Conservation (phyloP, 2,888 invertebrate genomes). For the Eueremaeus valkanovi region DNA sequence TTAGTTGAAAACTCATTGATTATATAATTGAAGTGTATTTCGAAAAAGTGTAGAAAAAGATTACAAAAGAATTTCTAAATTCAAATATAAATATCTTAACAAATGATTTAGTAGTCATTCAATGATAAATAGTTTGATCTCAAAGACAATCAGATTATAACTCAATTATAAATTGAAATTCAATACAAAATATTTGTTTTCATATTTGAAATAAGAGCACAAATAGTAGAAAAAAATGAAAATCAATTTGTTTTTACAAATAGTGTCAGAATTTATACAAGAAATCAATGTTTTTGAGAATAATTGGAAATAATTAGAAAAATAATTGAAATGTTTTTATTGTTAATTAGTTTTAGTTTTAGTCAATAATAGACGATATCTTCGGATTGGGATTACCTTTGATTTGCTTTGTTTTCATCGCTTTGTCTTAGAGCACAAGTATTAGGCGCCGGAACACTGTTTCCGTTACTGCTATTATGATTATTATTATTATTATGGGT, state of each 20-base stretch:
- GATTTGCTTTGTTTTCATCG: conserved; percentile 21
- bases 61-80: not conserved
- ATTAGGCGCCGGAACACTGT: not conserved
- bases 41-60: not conserved
- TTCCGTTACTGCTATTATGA: conserved; percentile 7
- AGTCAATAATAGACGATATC: not conserved
- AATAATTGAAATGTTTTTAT: not conserved
- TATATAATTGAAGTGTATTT: not conserved
- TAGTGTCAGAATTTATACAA: not conserved
- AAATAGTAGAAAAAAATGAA: conserved; percentile 4
- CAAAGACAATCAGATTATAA: not conserved
- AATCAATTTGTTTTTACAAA: conserved; percentile 6
- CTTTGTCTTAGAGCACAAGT: not conserved
- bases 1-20: not conserved
- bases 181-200: not conserved
- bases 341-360: not conserved
- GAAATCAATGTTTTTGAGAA: not conserved
- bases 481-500: conserved; percentile 5
- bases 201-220: not conserved
- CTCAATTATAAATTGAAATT: not conserved
- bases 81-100: too few relatives aligned
- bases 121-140: too few relatives aligned
- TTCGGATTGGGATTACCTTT: conserved; percentile 22
- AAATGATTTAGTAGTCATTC: not conserved
- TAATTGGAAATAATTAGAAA: not conserved